These are phyloP conservation scores for Odobenus rosmarus DNA, from an alignment of 2,113 vertebrate species.

Conservation along the genomic window DNA sequence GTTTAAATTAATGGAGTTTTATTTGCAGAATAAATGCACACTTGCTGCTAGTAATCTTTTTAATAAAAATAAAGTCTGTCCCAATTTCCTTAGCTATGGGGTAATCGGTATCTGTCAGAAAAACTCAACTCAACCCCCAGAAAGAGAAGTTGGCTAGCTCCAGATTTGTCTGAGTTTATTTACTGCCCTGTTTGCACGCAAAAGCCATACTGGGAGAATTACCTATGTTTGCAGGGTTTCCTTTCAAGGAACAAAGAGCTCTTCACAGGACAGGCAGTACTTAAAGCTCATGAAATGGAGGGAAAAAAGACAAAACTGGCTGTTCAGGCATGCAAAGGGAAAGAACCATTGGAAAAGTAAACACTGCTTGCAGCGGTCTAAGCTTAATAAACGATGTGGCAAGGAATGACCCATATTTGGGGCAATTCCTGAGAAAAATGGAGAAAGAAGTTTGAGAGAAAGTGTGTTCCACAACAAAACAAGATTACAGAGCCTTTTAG, in stretches of 20 bases:
- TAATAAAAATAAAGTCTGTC: slow-evolving; percentile 12
- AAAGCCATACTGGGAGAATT: not conserved
- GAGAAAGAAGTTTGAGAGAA: not conserved
- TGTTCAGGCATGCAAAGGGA: not conserved
- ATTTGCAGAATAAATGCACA: slow-evolving; percentile 26
- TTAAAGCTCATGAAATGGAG: not conserved
- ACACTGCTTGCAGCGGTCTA: not conserved
- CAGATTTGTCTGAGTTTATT: not conserved
- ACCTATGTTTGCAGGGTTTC: not conserved
- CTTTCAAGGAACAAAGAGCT: slow-evolving; percentile 28
- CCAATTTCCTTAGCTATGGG: not conserved
- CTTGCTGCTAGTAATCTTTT: slow-evolving; percentile 30
- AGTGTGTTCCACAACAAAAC: not conserved
- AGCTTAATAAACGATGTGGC: not conserved
- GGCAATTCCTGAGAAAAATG: not conserved
- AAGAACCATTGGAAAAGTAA: not conserved
- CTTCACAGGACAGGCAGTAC: not conserved
- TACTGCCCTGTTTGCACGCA: not conserved
- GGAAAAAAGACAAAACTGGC: not conserved
- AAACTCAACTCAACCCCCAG: not conserved
- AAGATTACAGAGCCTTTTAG: not conserved
- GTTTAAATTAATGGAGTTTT: slow-evolving; percentile 34
- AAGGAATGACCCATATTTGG: not conserved
- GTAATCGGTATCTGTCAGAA: not conserved
- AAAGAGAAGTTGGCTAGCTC: not conserved